Conservation (phyloP, 2,797 vertebrate genomes). For the Lepus oiostolus region DNA sequence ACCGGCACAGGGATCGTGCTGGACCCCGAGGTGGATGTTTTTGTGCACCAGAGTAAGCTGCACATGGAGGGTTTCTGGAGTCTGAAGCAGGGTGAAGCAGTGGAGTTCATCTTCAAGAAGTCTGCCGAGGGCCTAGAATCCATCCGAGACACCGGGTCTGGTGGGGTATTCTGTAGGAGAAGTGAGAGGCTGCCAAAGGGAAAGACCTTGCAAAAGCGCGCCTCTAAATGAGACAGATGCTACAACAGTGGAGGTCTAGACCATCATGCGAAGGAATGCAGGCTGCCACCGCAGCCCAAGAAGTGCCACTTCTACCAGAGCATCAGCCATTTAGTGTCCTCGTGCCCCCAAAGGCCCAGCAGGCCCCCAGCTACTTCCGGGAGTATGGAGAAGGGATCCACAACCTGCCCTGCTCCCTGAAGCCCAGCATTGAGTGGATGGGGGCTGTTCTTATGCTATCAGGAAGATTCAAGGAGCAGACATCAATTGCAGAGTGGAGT, state of each 20-base stretch:
- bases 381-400: conserved; percentile 93
- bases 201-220: conserved; percentile 95
- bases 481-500: too few species aligned
- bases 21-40: too few species aligned
- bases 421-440: conserved; percentile 85
- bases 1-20: too few species aligned
- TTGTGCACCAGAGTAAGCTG: too few species aligned
- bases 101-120: conserved; percentile 98
- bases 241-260: conserved; percentile 98
- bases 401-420: conserved; percentile 89
- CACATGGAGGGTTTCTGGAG: too few species aligned
- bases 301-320: conserved; percentile 99
- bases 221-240: conserved; percentile 97
- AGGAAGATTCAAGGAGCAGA: too few species aligned
- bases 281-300: conserved; percentile 97
- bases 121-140: conserved; percentile 97
- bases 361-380: conserved; percentile 91
- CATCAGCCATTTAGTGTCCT: conserved; percentile 97
- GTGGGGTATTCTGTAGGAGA: conserved; percentile 94
- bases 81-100: conserved; percentile 66
- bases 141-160: conserved; percentile 95
- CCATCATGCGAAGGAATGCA: conserved; percentile 99
- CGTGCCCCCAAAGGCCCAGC: conserved; percentile 95
- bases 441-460: too few species aligned
- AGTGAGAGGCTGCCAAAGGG: conserved; percentile 97